Conservation (phyloP, 2,888 invertebrate genomes). For the Dichetophora obliterata region DNA sequence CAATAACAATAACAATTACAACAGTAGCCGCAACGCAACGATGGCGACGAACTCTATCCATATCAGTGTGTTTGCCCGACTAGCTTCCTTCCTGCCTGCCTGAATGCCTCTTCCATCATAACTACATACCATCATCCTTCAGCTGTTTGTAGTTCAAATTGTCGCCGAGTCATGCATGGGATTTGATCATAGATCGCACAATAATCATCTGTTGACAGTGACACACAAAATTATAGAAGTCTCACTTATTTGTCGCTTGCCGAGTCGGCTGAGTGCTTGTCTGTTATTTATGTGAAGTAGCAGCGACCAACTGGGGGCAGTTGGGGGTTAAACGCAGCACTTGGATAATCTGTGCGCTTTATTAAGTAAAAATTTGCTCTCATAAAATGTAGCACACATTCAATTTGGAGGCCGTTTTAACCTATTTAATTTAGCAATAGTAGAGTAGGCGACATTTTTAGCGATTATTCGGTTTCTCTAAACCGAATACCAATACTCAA, state of each 20-base stretch:
- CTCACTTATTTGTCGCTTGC: conserved; percentile 11
- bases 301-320: background rate
- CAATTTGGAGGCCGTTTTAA: background rate
- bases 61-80: background rate
- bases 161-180: background rate
- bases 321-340: background rate
- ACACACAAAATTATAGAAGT: conserved; percentile 22
- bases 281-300: background rate
- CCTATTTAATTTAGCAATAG: background rate
- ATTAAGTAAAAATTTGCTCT: background rate
- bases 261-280: background rate
- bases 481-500: no score
- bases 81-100: background rate
- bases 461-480: background rate
- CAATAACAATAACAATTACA: background rate
- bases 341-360: conserved; percentile 7
- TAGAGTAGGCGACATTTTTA: background rate
- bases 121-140: background rate
- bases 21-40: background rate
- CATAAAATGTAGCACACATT: background rate
- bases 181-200: conserved; percentile 5
- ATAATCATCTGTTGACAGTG: conserved; percentile 30
- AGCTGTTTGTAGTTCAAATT: background rate
- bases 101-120: background rate
- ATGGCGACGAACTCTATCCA: conserved; percentile 9